Evolutionary conservation across 2,113 vertebrate species (phyloP), one percentile per base, ranked within the genome.

Genomic region (Pseudonaja textilis): DNA sequence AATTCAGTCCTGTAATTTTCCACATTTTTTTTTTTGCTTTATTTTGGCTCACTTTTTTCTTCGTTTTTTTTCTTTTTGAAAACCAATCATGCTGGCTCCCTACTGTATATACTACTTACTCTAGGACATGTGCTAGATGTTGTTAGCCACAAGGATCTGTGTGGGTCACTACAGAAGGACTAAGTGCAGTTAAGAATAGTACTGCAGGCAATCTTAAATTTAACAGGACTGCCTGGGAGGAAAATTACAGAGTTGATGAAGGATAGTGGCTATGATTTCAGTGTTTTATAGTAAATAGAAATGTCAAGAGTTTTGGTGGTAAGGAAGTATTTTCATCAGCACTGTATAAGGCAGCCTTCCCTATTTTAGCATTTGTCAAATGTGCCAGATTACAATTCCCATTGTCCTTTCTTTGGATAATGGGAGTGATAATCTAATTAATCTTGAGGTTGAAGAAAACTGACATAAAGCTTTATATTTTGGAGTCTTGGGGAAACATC

Each of bases 241-340:
- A 97, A 92, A 97, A 96, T 97, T 96, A 96, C 93, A 96, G 95
- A 92, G 93, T 97, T 93, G 74, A 92, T 93, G 94, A 96, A 91
- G 95, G 95, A 96, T 93, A 95, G 95, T 88, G 95, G 95, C 95
- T 96, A 91, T 95, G 95, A 95, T 97, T 95, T 94, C 96, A 96
- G 93, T 96, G 96, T 95, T 95, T 92, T 95, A 93, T 93, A 94
- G 95, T 95, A 96, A 96, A 96, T 96, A 96, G 94, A 94, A 95
- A 94, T 81, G 94, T 95, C 90, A 95, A 92, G 94, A 94, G 94
- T 93, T 95, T 97, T 95, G 96, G 97, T 10, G 85, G 95, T 95
- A 93, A 97, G 95, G 92, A 96, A 94, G 88, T 94, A 91, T 93
- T 95, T 95, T 97, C 94, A 95, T 93, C 94, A 96, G 95, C 96